Conservation (phyloP, 53 echinoderm and acorn worm species). For the Astropecten irregularis region DNA sequence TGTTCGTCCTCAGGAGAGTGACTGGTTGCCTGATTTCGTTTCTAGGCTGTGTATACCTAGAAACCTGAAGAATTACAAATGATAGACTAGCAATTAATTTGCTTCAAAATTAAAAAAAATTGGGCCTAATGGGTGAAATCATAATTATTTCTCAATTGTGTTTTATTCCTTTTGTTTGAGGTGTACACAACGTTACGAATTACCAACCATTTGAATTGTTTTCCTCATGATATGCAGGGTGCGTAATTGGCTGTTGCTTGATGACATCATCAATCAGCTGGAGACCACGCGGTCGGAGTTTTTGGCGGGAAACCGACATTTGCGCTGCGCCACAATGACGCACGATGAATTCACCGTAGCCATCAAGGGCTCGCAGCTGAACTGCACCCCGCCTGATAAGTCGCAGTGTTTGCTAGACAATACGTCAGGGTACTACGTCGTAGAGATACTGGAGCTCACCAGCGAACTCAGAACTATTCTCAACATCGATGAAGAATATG, state of each 20-base stretch:
- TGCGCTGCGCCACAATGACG: constrained; percentile 18
- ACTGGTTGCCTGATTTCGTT: too few relatives aligned
- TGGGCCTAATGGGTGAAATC: too few relatives aligned
- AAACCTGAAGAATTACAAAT: too few relatives aligned
- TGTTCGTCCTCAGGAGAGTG: too few relatives aligned
- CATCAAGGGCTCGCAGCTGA: constrained; percentile 7
- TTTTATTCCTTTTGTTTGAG: too few relatives aligned
- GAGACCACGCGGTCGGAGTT: constrained; percentile 21
- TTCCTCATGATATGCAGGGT: constrained; percentile 46
- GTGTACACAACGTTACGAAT: too few relatives aligned
- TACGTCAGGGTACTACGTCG: constrained; percentile 3
- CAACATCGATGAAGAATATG: constrained; percentile 20
- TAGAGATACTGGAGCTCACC: constrained; percentile 7
- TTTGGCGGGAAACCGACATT: background rate
- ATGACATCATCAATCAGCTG: constrained; percentile 56
- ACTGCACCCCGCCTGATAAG: background rate
- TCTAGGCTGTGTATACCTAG: too few relatives aligned
- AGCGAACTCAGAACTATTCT: constrained; percentile 20
- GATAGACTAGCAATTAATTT: too few relatives aligned
- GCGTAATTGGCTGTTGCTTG: constrained; percentile 66
- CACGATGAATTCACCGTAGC: constrained; percentile 8
- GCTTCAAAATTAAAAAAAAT: too few relatives aligned
- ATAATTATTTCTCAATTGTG: too few relatives aligned
- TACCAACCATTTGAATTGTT: too few relatives aligned
- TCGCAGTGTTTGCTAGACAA: background rate